phyloP scores from a whole-genome alignment of 2,888 invertebrate species.

The Sceliomorpha sp. region DNA sequence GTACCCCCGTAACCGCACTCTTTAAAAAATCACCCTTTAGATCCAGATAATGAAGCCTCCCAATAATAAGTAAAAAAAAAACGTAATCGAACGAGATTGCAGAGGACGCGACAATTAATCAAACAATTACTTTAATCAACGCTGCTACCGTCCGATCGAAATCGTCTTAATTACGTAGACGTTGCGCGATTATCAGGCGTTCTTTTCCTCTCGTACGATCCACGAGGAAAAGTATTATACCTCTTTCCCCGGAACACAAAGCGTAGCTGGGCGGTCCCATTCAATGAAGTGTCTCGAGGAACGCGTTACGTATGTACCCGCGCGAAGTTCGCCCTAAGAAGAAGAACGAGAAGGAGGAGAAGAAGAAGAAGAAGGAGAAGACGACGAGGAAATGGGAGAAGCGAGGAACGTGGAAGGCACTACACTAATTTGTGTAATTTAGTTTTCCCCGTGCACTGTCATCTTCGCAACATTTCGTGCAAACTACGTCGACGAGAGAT shows the following conservation, averaged over 20 bases:
- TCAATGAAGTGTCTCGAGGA: slow-evolving; percentile 43
- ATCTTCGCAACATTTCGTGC: slow-evolving; percentile 41
- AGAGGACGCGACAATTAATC: too few relatives aligned
- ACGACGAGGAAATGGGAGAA: neutral
- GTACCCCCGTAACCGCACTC: too few relatives aligned
- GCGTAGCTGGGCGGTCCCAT: slow-evolving; percentile 23
- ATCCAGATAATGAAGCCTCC: too few relatives aligned
- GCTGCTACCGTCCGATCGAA: too few relatives aligned
- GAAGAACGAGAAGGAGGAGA: slow-evolving; percentile 23
- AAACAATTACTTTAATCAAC: too few relatives aligned
- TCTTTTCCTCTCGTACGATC: slow-evolving; percentile 35
- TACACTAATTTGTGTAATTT: slow-evolving; percentile 53
- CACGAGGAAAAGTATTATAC: slow-evolving; percentile 30
- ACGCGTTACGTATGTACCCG: slow-evolving; percentile 24
- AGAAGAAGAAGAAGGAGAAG: slow-evolving; percentile 14
- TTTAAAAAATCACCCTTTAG: too few relatives aligned
- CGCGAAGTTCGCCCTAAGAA: slow-evolving; percentile 10
- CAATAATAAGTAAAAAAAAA: too few relatives aligned
- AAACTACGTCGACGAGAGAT: slow-evolving; percentile 47
- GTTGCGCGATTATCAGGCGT: slow-evolving; percentile 30
- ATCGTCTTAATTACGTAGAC: slow-evolving; percentile 17
- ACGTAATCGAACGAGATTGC: too few relatives aligned
- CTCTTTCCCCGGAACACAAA: slow-evolving; percentile 8
- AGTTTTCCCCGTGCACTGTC: slow-evolving; percentile 47
- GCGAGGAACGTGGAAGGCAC: slow-evolving; percentile 1